Percentiles rank a stretch among this genome's conserved stretches.
phyloP scores from a whole-genome alignment of 2,113 vertebrate genomes.

The Bombycilla garrulus region DNA sequence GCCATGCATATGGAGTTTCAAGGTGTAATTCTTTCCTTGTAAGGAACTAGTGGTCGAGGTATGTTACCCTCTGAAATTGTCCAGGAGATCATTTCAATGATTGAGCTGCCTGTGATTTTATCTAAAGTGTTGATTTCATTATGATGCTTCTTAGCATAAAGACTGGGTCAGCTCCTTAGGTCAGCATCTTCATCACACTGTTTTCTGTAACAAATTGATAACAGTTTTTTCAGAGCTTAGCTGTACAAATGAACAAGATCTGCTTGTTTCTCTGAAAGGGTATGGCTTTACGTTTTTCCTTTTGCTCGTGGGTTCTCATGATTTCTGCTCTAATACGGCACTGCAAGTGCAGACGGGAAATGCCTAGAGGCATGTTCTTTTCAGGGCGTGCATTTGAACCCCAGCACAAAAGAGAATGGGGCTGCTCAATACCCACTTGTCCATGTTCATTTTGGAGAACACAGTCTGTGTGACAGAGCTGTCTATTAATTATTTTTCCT shows the following conservation, averaged over 20 bases:
- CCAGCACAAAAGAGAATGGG: not conserved
- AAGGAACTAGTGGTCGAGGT: not conserved
- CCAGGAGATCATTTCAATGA: not conserved
- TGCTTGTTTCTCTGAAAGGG: not conserved
- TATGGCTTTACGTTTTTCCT: not conserved
- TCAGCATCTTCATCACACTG: not conserved
- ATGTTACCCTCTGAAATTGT: not conserved
- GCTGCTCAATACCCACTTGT: not conserved
- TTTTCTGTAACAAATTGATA: not conserved
- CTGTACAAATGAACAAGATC: not conserved
- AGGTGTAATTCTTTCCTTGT: not conserved
- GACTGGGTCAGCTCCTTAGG: not conserved
- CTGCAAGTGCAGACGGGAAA: not conserved
- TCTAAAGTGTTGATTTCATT: not conserved
- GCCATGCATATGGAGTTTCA: not conserved
- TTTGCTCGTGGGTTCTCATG: not conserved
- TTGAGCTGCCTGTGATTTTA: not conserved
- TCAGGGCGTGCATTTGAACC: not conserved
- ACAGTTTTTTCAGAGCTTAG: not conserved
- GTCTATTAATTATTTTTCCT: not conserved
- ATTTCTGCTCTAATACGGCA: not conserved
- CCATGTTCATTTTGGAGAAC: not conserved
- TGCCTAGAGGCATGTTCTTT: constrained; percentile 1
- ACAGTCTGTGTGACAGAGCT: not conserved
- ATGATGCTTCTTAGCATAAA: not conserved